Conservation (phyloP, 2,113 vertebrate genomes). For the Columba livia region DNA sequence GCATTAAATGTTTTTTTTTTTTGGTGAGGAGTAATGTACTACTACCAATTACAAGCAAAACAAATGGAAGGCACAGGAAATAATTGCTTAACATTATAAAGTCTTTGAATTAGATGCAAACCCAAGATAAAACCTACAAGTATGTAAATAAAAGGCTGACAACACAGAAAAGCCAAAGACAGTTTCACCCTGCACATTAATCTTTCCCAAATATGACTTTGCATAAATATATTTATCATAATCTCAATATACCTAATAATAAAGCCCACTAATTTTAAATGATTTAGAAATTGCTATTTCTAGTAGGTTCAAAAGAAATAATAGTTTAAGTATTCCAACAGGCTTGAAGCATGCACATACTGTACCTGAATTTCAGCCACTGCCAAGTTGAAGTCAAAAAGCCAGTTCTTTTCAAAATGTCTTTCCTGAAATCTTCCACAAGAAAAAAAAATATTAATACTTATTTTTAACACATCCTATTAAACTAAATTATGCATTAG, state of each 20-base stretch:
- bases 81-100: background rate
- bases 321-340: background rate
- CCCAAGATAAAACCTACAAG: background rate
- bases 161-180: background rate
- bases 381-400: conserved; percentile 70
- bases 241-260: background rate
- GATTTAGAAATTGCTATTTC: background rate
- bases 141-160: background rate
- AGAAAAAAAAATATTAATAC: background rate
- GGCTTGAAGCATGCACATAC: background rate
- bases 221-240: background rate
- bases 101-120: background rate
- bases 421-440: conserved; percentile 66
- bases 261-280: background rate
- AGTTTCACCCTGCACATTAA: background rate
- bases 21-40: background rate
- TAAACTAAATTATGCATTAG: background rate
- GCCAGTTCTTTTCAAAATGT: conserved; percentile 51
- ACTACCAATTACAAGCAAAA: background rate
- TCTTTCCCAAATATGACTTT: background rate
- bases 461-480: background rate
- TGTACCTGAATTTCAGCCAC: conserved; percentile 80
- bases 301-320: background rate
- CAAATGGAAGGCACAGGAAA: background rate
- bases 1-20: background rate